A percentile compares a stretch with the other conserved stretches of the same genome.
phyloP scores from a whole-genome alignment of 2,797 vertebrate species.

The Halcyon chelicuti region DNA sequence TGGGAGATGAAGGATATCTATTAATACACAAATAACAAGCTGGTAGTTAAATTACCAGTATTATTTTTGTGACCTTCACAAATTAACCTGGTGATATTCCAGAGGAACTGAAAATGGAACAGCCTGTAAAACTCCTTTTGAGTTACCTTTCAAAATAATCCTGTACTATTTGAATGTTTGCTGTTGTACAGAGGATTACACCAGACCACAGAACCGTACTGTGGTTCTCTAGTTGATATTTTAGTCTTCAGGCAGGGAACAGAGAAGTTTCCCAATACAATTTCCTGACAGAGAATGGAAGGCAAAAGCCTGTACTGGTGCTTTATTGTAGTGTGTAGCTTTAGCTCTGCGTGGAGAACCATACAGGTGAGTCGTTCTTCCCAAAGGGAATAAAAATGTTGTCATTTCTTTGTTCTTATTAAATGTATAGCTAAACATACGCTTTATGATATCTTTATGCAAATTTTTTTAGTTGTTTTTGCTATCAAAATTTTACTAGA shows the following conservation, averaged over 20 bases:
- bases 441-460: neutral
- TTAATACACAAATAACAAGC: neutral
- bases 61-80: slow-evolving; percentile 9
- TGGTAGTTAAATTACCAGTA: neutral
- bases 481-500: neutral
- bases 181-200: neutral
- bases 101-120: neutral
- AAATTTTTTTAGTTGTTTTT: neutral
- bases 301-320: neutral
- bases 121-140: neutral
- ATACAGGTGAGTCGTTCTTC: neutral
- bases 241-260: neutral
- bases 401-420: neutral
- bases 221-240: neutral
- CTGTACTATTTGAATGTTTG: neutral
- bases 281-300: neutral
- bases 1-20: neutral
- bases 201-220: neutral
- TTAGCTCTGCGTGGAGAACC: neutral
- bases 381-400: neutral
- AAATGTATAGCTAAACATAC: neutral
- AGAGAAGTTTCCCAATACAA: neutral
- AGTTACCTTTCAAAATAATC: neutral
- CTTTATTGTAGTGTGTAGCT: neutral
- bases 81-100: neutral